A percentile compares a stretch with the other conserved stretches of the same genome.
Conservation (phyloP, 2,888 invertebrate genomes). For the Thecophora atra region DNA sequence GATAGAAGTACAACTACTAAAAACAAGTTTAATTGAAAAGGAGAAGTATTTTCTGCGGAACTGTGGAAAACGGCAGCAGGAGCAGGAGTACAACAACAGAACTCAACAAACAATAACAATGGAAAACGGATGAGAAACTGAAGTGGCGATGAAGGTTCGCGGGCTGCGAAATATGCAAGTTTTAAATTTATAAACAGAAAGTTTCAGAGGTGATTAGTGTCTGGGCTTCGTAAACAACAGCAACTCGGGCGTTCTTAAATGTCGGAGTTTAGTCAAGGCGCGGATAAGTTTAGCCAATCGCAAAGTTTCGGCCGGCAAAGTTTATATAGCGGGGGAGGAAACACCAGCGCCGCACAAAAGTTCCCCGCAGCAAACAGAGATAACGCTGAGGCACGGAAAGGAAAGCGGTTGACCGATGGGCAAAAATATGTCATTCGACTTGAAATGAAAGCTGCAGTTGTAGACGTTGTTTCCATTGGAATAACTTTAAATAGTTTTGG, state of each 20-base stretch:
- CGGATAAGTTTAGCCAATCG: slow-evolving; percentile 30
- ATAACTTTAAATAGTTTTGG: no score
- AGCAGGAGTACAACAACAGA: background rate
- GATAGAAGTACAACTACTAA: background rate
- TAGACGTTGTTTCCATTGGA: no score
- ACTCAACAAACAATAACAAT: background rate
- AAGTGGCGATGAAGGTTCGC: background rate
- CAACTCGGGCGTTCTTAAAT: background rate
- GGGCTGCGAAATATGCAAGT: slow-evolving; percentile 8
- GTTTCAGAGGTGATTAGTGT: slow-evolving; percentile 27
- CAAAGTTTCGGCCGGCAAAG: slow-evolving; percentile 24
- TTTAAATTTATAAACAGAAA: slow-evolving; percentile 29
- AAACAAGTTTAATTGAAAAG: slow-evolving; percentile 22
- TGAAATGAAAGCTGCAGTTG: no score
- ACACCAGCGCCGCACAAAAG: background rate
- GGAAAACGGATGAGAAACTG: slow-evolving; percentile 3
- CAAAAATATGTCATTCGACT: no score
- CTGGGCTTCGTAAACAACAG: slow-evolving; percentile 6
- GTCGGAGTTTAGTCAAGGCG: background rate
- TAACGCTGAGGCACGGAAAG: no score
- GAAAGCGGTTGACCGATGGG: no score
- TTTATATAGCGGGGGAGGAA: background rate
- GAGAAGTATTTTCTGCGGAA: slow-evolving; percentile 13
- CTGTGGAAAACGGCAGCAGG: background rate
- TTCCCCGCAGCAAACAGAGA: background rate